Evolutionary conservation across 2,113 vertebrate species (phyloP), one percentile per base, ranked within the genome.

Genomic region (Larimichthys crocea): DNA sequence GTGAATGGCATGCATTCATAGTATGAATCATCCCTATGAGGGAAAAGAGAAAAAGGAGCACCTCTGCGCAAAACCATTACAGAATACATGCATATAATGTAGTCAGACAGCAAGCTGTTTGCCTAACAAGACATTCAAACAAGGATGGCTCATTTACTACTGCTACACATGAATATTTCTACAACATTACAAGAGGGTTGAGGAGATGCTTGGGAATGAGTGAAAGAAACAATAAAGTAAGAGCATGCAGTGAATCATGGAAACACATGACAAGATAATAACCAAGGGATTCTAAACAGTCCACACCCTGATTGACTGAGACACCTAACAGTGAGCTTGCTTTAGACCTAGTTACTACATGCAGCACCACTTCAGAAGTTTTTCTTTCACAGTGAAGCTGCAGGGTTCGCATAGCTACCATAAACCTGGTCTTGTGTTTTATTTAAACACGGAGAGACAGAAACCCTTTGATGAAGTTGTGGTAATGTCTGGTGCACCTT

Each of bases 151-250:
- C n/a, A 55, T 4, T 57, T 57, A 26, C 42, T 11, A 20, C 65
- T 44, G 46, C 65, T n/a, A 62, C n/a, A 0, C 5, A 62, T 70
- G 31, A 62, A 53, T 70, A 70, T 62, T 70, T 79, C 12, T 20
- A n/a, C 53, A 11, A 29, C 29, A 20, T 56, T 55, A 56, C 17
- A 40, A 17, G 0, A 9, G 10, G 42, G 29, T 3, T 1, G 3
- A 5, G 16, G 8, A 22, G n/a, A 35, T 3, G 1, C 63, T 44
- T 26, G 9, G 5, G 26, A 22, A 50, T 42, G 14, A 10, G 17
- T 62, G 9, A 57, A 57, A 56, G 50, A 63, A 19, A 14, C 7
- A 3, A 42, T 20, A 62, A 3, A 66, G n/a, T 49, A 4, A 26
- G 10, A 52, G 24, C 5, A 35, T 35, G 14, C 0, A 24, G n/a